Base-by-base conservation (phyloP, 2,888 invertebrate species). In the Tinea semifulvella region DNA sequence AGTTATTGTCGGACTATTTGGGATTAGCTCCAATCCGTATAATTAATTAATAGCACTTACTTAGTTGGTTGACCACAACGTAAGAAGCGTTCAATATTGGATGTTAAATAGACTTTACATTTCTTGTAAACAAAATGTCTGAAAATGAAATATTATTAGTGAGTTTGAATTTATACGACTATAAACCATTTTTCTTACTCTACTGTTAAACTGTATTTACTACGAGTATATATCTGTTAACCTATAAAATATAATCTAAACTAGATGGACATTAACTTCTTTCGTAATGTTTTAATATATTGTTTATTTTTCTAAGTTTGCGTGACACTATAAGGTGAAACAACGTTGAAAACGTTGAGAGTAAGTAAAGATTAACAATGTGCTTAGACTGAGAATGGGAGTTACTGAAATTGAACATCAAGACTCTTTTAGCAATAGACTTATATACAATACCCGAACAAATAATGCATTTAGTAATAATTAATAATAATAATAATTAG, bases 111-210 rank as follows among this genome's bases (percentile, higher is more conserved):
- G 13, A 31, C 10, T 31, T 31, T 31, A 31, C 13, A 31, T 14
- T 14, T 31, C 14, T 13, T n/a, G 14, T 31, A 31, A 31, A 31
- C 31, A 31, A 31, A 31, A 7, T 31, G 31, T 7, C 13, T 13
- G 10, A 31, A 31, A 31, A 31, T 31, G 31, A 31, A 31, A 31
- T 31, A 31, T 31, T 2, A 31, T 31, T 14, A 31, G 31, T 31
- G 31, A 14, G 13, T 13, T 3, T 14, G 31, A 31, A 31, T 31
- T 31, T 31, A 31, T 31, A 31, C 31, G 14, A 31, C 31, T 14
- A 31, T 11, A 31, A 31, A 31, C 31, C 11, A 13, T 31, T 31
- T 11, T 31, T 31, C 31, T 31, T 31, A 11, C 2, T 22, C 22
- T 8, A 22, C 22, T n/a, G 13, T 31, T 31, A 31, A 31, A 31